phyloP scores from a whole-genome alignment of 2,888 invertebrate species.

The Glaucopsyche alexis region DNA sequence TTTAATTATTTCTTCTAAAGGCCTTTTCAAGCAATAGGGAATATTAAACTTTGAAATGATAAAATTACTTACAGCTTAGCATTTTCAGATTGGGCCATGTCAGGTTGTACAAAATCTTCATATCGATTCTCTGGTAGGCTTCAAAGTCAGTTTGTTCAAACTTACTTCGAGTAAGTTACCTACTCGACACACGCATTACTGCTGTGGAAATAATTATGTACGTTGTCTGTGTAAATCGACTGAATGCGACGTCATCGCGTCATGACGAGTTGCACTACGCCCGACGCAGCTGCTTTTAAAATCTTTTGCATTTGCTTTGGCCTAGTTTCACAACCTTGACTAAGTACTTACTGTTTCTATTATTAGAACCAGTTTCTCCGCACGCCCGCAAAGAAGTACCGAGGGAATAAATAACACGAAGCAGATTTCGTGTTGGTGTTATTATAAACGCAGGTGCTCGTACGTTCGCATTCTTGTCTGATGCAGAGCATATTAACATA shows the following conservation, averaged over 20 bases:
- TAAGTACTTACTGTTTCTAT: conserved; percentile 62
- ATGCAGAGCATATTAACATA: background rate
- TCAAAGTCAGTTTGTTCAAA: no score
- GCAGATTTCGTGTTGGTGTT: conserved; percentile 28
- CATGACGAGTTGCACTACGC: conserved; percentile 35
- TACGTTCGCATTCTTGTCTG: conserved; percentile 5
- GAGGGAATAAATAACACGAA: conserved; percentile 48
- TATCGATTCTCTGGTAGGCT: background rate
- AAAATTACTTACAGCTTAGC: background rate
- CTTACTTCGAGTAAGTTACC: no score
- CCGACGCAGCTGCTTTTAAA: conserved; percentile 42
- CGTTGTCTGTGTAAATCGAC: background rate
- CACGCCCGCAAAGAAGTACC: conserved; percentile 48
- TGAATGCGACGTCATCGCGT: conserved; percentile 21
- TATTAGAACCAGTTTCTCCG: conserved; percentile 62
- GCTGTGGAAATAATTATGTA: background rate
- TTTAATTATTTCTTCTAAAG: background rate
- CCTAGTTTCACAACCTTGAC: conserved; percentile 72
- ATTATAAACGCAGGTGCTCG: conserved; percentile 28
- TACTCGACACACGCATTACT: background rate
- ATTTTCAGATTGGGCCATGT: no score
- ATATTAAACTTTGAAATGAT: background rate
- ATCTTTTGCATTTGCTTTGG: conserved; percentile 55
- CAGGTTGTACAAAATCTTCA: no score
- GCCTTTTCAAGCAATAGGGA: background rate